phyloP scores from a whole-genome alignment of 2,888 invertebrate genomes.

The Ectobius pallidus region DNA sequence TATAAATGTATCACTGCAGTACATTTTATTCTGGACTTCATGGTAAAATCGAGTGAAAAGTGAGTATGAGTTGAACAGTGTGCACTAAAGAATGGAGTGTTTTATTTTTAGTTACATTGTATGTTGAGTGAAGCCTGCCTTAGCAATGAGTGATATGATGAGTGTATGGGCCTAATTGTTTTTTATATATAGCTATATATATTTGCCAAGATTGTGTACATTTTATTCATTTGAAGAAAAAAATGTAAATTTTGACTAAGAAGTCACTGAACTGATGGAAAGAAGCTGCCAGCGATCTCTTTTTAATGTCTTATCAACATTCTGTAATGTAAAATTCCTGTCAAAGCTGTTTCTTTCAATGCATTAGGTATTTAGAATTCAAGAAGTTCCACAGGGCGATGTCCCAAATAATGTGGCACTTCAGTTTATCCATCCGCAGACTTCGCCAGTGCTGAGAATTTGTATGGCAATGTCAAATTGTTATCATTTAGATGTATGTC shows the following conservation, averaged over 20 bases:
- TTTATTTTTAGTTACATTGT: constrained; percentile 33
- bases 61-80: background rate
- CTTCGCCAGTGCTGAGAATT: constrained; percentile 8
- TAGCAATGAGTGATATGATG: constrained; percentile 39
- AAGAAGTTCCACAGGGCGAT: background rate
- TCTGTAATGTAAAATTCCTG: constrained; percentile 18
- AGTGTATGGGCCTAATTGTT: constrained; percentile 44
- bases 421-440: constrained; percentile 33
- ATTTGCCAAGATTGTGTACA: constrained; percentile 40
- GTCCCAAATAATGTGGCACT: constrained; percentile 11
- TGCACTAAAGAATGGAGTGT: background rate
- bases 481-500: constrained; percentile 23
- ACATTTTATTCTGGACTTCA: constrained; percentile 8
- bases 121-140: constrained; percentile 43
- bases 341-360: constrained; percentile 1
- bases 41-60: background rate
- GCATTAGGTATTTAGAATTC: constrained; percentile 4
- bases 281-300: constrained; percentile 25
- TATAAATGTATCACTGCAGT: constrained; percentile 1
- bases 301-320: constrained; percentile 19
- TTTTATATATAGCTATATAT: constrained; percentile 39
- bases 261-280: constrained; percentile 30
- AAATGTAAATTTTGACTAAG: constrained; percentile 29
- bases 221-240: constrained; percentile 37
- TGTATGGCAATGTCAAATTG: constrained; percentile 8